Base-by-base conservation (phyloP, 2,113 vertebrate genomes). In the Bucco capensis region DNA sequence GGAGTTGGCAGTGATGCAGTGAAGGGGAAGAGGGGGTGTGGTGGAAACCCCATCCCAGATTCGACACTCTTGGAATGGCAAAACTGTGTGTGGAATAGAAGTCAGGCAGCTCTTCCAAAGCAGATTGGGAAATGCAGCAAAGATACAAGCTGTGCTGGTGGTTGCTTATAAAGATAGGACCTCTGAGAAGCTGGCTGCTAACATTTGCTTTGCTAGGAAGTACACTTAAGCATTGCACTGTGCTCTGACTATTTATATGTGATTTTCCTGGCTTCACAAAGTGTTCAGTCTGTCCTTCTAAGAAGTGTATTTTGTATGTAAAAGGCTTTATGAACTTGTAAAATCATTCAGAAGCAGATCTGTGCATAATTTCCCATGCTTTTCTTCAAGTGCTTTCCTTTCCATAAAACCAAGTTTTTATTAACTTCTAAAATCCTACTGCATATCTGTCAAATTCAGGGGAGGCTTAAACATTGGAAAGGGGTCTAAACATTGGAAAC, bases 321-420 rank as follows among this genome's bases (percentile, higher is more conserved):
- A 93, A 76, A 92, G 83, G 64, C 25, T 93, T 92, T 71, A 72
- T 64, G 72, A 87, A 90, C 75, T 92, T 87, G 74, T 54, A 89
- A 70, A 91, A 74, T 80, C 80, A 83, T 67, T 62, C 88, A 87
- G 86, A 87, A 95, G 53, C 86, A 76, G 67, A 67, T 90, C 56
- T 53, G 27, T 83, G 64, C 4, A 19, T 92, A 78, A 94, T 85
- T 88, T 87, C 49, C 40, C 10, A 2, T 72, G 35, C 51, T 79
- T 57, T 83, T 80, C 49, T 71, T 72, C 84, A 53, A 92, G 57
- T 66, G 49, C 50, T 81, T 94, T 94, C 78, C 44, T 42, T 83
- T 54, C 86, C 90, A 61, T 71, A 87, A 87, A 97, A 93, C 96
- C 92, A 93, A 88, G 38, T 19, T 69, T 49, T 42, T 87, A 80